Percentiles rank a stretch among this genome's conserved stretches.
phyloP scores from a whole-genome alignment of 2,888 invertebrate species.

The Cenopis cana region DNA sequence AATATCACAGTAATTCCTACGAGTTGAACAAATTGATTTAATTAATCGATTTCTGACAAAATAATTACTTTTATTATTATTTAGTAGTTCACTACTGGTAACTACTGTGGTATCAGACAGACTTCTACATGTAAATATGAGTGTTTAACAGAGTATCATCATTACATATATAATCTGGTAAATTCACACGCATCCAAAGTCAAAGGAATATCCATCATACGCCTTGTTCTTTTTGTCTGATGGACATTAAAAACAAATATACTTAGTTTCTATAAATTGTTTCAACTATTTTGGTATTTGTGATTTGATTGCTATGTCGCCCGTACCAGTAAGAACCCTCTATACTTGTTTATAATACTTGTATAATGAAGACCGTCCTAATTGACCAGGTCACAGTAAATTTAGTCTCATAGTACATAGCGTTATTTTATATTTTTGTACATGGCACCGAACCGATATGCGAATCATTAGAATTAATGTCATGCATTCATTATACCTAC shows the following conservation, averaged over 20 bases:
- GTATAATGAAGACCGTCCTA: slow-evolving; percentile 29
- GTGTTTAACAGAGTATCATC: slow-evolving; percentile 22
- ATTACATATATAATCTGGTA: slow-evolving; percentile 11
- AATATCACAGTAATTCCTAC: slow-evolving; percentile 6
- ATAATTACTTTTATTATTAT: background rate
- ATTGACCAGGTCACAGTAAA: slow-evolving; percentile 22
- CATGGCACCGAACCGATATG: background rate
- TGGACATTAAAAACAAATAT: background rate
- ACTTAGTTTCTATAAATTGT: background rate
- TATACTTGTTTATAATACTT: slow-evolving; percentile 14
- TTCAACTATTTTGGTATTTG: background rate
- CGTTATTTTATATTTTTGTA: slow-evolving; percentile 36
- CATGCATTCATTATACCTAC: background rate
- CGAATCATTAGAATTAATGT: slow-evolving; percentile 11
- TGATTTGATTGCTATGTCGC: background rate
- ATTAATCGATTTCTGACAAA: background rate
- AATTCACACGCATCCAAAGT: slow-evolving; percentile 38
- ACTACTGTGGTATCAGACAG: slow-evolving; percentile 22
- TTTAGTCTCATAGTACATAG: slow-evolving; percentile 9
- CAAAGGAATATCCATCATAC: slow-evolving; percentile 54
- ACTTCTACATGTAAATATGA: slow-evolving; percentile 59
- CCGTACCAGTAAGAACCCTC: background rate
- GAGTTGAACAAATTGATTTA: background rate
- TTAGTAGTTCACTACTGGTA: too few species aligned
- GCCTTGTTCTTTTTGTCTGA: slow-evolving; percentile 49